Evolutionary conservation across 92 coral and sea anemone species (phyloP).

Genomic region (Phenganax subtilis): DNA sequence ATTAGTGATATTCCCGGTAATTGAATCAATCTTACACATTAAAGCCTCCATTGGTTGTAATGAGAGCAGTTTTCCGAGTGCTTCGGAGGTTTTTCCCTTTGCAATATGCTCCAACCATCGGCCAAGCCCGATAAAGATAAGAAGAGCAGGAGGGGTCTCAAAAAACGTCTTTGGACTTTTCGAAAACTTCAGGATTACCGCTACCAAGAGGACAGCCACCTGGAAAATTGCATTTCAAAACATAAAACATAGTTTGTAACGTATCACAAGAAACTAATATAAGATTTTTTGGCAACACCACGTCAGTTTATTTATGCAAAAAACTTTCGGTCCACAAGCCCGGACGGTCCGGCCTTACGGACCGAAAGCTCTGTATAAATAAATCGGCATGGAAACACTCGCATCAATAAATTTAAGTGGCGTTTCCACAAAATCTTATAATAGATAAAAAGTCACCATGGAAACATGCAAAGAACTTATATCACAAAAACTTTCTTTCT

Average conservation of each 20-base stretch:
- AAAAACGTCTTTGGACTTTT: conserved; percentile 98
- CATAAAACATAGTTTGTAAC: background rate
- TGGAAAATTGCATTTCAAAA: conserved; percentile 16
- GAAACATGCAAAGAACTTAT: no score
- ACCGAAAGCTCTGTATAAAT: no score
- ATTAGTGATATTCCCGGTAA: conserved; percentile 54
- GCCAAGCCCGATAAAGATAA: conserved; percentile 86
- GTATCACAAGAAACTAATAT: no score
- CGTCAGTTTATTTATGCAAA: background rate
- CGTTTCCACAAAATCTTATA: no score
- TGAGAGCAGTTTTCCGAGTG: conserved; percentile 83
- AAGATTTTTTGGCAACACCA: no score
- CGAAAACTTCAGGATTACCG: conserved; percentile 64
- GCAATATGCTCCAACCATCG: conserved; percentile 99
- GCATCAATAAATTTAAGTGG: no score
- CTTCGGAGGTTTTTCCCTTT: conserved; percentile 98
- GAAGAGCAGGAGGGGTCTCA: conserved; percentile 94
- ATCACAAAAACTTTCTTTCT: no score
- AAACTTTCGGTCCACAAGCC: no score
- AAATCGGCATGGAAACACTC: no score
- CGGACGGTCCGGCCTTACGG: no score
- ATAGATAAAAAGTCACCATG: no score
- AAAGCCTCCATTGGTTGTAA: conserved; percentile 91
- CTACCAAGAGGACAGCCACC: conserved; percentile 83
- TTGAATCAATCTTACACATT: conserved; percentile 63